Evolutionary conservation across 2,888 invertebrate genomes (phyloP).

Genomic region (Acronicta psi): DNA sequence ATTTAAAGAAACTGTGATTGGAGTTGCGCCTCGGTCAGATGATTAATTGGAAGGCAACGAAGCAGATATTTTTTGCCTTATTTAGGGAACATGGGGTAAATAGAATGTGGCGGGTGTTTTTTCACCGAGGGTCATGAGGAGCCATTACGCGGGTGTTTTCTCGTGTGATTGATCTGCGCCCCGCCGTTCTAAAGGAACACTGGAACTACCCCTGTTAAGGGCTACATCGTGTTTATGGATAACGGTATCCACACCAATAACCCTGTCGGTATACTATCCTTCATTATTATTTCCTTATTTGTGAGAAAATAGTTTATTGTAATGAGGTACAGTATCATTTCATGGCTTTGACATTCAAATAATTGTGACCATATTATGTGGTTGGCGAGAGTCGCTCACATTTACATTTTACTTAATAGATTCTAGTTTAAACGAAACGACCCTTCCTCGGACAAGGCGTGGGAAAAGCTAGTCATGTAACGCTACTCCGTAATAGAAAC

Average conservation of each 20-base stretch:
- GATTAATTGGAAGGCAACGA: slow-evolving; percentile 75
- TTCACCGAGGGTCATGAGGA: slow-evolving; percentile 74
- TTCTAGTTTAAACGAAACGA: slow-evolving; percentile 36
- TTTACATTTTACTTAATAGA: slow-evolving; percentile 50
- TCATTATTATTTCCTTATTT: slow-evolving; percentile 7
- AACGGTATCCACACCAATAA: slow-evolving; percentile 37
- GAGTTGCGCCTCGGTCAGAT: slow-evolving; percentile 65
- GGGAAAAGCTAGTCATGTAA: slow-evolving; percentile 45
- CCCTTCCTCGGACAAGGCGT: slow-evolving; percentile 50
- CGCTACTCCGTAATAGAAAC: slow-evolving; percentile 31
- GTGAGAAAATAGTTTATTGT: slow-evolving; percentile 22
- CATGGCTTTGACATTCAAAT: slow-evolving; percentile 33
- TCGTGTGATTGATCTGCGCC: slow-evolving; percentile 79
- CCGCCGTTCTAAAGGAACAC: slow-evolving; percentile 55
- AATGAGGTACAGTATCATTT: slow-evolving; percentile 22
- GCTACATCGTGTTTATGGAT: slow-evolving; percentile 44
- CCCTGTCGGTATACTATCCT: slow-evolving; percentile 9
- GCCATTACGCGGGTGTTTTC: slow-evolving; percentile 81
- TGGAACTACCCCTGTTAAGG: slow-evolving; percentile 31
- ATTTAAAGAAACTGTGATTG: slow-evolving; percentile 72
- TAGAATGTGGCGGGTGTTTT: slow-evolving; percentile 71
- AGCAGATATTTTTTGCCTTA: slow-evolving; percentile 79
- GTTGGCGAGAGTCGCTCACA: slow-evolving; percentile 33
- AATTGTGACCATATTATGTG: slow-evolving; percentile 35
- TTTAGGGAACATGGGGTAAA: slow-evolving; percentile 77